These are phyloP conservation scores for Scarus forsteni DNA, from an alignment of 2,797 vertebrate genomes.

Conservation along the genomic window DNA sequence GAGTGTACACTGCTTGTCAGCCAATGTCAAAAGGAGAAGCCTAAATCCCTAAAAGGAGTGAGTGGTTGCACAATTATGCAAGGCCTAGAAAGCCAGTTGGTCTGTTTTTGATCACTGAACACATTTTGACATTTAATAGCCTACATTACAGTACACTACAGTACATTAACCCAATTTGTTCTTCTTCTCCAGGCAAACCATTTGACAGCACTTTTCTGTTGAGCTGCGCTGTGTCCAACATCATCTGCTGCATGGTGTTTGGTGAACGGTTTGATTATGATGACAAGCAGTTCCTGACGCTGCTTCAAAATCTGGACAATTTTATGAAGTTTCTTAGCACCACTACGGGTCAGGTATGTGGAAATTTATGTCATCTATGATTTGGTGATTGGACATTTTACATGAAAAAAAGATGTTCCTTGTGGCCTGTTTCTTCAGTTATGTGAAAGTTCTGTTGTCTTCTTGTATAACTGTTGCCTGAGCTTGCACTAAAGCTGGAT, in stretches of 20 bases:
- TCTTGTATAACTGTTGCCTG: no score
- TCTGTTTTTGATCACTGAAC: no score
- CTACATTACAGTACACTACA: no score
- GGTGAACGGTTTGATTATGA: slow-evolving; percentile 81
- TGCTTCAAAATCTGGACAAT: slow-evolving; percentile 65
- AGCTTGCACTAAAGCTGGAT: no score
- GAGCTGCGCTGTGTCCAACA: slow-evolving; percentile 77
- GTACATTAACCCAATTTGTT: background rate
- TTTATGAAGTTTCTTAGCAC: slow-evolving; percentile 48
- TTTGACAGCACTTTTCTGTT: slow-evolving; percentile 70
- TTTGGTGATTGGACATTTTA: background rate
- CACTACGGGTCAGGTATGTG: slow-evolving; percentile 70
- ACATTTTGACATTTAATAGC: no score
- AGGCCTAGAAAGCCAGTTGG: no score
- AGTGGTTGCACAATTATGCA: no score
- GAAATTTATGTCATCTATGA: no score
- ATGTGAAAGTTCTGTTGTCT: background rate
- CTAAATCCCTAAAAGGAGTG: no score
- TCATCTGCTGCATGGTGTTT: slow-evolving; percentile 83
- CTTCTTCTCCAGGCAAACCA: slow-evolving; percentile 42
- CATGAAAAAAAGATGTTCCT: background rate
- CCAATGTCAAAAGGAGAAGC: no score
- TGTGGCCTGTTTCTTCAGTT: no score
- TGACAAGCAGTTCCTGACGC: slow-evolving; percentile 71
- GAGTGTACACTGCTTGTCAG: no score